Evolutionary conservation across 2,888 invertebrate species (phyloP).

Genomic region (Gymnocheta viridis): DNA sequence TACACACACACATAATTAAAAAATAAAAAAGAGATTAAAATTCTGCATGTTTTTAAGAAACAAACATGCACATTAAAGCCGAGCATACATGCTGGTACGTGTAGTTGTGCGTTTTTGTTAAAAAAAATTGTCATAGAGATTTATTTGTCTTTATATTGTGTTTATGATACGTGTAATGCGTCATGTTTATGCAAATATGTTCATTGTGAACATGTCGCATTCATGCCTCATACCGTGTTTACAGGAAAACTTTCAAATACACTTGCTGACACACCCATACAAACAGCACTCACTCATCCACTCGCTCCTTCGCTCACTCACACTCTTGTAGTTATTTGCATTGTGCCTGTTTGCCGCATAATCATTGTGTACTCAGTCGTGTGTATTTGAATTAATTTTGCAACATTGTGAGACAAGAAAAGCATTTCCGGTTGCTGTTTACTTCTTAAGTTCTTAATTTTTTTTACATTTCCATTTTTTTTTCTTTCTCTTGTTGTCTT

Average conservation of each 20-base stretch:
- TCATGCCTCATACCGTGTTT: slow-evolving; percentile 21
- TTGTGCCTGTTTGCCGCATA: slow-evolving; percentile 45
- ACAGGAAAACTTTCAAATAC: slow-evolving; percentile 18
- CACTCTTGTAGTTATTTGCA: slow-evolving; percentile 10
- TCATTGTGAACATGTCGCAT: slow-evolving; percentile 54
- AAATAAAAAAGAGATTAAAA: slow-evolving; percentile 28
- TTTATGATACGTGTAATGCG: slow-evolving; percentile 69
- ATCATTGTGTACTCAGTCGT: slow-evolving; percentile 58
- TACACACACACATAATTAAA: no score
- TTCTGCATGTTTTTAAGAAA: slow-evolving; percentile 41
- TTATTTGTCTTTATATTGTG: slow-evolving; percentile 58
- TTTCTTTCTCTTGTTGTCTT: neutral
- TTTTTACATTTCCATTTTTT: neutral
- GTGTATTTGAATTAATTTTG: slow-evolving; percentile 63
- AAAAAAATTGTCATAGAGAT: slow-evolving; percentile 44
- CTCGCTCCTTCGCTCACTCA: neutral
- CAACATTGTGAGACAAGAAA: slow-evolving; percentile 46
- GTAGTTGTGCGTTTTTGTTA: slow-evolving; percentile 15
- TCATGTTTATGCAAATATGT: slow-evolving; percentile 69
- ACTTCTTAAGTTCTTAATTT: neutral
- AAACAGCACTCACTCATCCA: neutral
- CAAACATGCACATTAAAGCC: slow-evolving; percentile 36
- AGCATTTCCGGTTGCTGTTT: slow-evolving; percentile 59
- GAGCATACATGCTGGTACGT: no score
- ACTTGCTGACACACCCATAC: neutral